Evolutionary conservation across 2,888 invertebrate species (phyloP).

Genomic region (Leistus spinibarbis): DNA sequence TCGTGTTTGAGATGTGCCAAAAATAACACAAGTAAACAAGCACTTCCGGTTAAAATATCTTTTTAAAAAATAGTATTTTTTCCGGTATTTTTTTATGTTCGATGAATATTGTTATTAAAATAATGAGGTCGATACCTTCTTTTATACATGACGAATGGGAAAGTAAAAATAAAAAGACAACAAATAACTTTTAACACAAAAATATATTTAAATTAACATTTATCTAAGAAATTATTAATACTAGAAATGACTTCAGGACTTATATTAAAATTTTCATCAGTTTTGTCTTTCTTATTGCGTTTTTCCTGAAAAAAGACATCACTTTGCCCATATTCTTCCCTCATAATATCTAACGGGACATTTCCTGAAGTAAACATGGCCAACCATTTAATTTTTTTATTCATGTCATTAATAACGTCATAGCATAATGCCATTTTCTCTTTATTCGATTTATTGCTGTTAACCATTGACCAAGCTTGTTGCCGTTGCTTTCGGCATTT

Average conservation of each 20-base stretch:
- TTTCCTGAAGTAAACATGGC: conserved; percentile 52
- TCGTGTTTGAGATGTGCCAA: too few relatives aligned
- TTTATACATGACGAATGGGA: too few relatives aligned
- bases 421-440: conserved; percentile 48
- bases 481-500: conserved; percentile 49
- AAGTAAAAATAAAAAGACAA: neutral
- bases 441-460: conserved; percentile 45
- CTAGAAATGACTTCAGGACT: conserved; percentile 26
- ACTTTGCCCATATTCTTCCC: conserved; percentile 51
- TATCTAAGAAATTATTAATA: conserved; percentile 19
- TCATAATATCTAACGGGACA: conserved; percentile 49
- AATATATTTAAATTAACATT: conserved; percentile 14
- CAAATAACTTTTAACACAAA: neutral
- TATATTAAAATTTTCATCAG: conserved; percentile 46
- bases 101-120: too few relatives aligned
- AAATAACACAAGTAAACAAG: too few relatives aligned
- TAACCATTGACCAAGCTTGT: conserved; percentile 51
- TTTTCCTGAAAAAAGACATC: conserved; percentile 50
- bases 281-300: conserved; percentile 45
- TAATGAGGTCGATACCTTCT: too few relatives aligned
- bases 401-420: conserved; percentile 50
- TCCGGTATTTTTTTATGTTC: too few relatives aligned
- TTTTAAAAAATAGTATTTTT: too few relatives aligned
- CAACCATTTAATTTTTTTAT: conserved; percentile 52
- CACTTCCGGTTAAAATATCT: too few relatives aligned